Conservation (phyloP, 2,888 invertebrate genomes). For the Nysson spinosus region DNA sequence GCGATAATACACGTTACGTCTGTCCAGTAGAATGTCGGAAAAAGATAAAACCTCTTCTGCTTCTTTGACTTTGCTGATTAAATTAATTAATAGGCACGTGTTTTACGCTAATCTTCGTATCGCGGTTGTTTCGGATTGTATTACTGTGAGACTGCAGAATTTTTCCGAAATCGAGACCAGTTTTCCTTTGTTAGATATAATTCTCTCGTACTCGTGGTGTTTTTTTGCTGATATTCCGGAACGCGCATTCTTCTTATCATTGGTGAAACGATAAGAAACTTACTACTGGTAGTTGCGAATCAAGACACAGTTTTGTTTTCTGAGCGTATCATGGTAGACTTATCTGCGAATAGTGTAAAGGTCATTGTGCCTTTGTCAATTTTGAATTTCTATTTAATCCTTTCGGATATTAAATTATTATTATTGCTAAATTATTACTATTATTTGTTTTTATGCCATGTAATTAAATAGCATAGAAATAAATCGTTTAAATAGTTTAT, state of each 20-base stretch:
- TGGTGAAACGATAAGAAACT: slow-evolving; percentile 42
- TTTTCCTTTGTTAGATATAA: slow-evolving; percentile 40
- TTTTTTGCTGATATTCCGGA: slow-evolving; percentile 42
- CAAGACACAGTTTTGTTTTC: slow-evolving; percentile 9
- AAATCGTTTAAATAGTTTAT: background rate
- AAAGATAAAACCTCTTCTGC: slow-evolving; percentile 24
- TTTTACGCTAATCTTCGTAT: too few species aligned
- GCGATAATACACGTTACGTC: slow-evolving; percentile 17
- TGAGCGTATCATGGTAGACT: too few species aligned
- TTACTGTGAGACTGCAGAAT: background rate
- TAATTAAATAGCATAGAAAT: background rate
- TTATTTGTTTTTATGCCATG: background rate
- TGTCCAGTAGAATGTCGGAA: slow-evolving; percentile 18
- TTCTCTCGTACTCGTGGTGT: slow-evolving; percentile 28
- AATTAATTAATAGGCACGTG: slow-evolving; percentile 41
- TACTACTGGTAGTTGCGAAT: slow-evolving; percentile 24
- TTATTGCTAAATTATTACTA: too few species aligned
- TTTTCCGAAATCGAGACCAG: slow-evolving; percentile 31
- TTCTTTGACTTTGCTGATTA: slow-evolving; percentile 2
- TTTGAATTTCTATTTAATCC: slow-evolving; percentile 5
- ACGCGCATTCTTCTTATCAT: slow-evolving; percentile 43
- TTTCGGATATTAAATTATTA: too few species aligned
- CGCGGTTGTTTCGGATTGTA: slow-evolving; percentile 13
- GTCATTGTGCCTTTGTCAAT: too few species aligned
- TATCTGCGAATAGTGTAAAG: too few species aligned